Percentiles rank a stretch among this genome's conserved stretches.
These are phyloP conservation scores for Leucosticte australis DNA, from an alignment of 2,113 vertebrate genomes.

Conservation along the genomic window DNA sequence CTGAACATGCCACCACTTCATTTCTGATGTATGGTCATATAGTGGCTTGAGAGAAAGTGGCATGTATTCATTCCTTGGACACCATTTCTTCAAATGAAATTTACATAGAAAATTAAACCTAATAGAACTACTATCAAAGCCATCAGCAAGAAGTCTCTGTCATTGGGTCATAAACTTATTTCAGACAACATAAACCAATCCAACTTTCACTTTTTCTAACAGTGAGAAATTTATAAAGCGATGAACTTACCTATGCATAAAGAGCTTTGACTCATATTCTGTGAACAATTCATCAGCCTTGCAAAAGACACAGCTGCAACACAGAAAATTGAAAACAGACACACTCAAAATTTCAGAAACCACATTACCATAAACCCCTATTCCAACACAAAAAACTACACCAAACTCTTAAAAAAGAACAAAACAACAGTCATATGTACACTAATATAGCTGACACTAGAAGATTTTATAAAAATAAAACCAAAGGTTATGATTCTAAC, in stretches of 20 bases:
- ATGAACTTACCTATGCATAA: slow-evolving; percentile 91
- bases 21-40: not conserved
- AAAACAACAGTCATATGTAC: not conserved
- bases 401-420: not conserved
- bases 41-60: not conserved
- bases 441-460: not conserved
- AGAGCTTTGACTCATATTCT: slow-evolving; percentile 96
- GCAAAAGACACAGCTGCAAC: slow-evolving; percentile 93
- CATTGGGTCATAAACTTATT: not conserved
- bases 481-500: not conserved
- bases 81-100: not conserved
- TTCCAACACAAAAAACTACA: not conserved
- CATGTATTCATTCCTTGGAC: not conserved
- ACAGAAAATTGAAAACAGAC: slow-evolving; percentile 45
- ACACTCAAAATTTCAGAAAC: slow-evolving; percentile 13
- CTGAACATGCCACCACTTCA: not conserved
- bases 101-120: not conserved
- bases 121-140: not conserved
- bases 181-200: not conserved
- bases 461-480: not conserved
- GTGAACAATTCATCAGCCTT: slow-evolving; percentile 97
- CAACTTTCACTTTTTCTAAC: not conserved
- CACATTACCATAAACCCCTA: not conserved
- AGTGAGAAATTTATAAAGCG: not conserved
- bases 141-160: not conserved